These are phyloP conservation scores for Arion vulgaris DNA, from an alignment of 1,140 invertebrate species.

Conservation along the genomic window DNA sequence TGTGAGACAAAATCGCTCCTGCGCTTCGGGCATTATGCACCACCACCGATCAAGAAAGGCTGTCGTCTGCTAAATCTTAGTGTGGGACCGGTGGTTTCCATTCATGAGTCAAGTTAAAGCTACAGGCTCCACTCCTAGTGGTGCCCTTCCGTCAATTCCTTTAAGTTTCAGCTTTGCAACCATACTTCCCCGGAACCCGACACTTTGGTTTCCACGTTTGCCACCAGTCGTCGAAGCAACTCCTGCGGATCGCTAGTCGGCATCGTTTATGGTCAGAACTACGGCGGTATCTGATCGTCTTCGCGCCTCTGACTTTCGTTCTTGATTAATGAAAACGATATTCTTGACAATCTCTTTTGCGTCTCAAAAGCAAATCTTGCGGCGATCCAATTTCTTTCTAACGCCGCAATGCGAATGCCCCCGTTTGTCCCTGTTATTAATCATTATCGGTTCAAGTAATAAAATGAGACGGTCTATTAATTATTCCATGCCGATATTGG, in stretches of 20 bases:
- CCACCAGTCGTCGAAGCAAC: slow-evolving; percentile 57
- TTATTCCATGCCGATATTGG: no score
- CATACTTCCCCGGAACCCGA: background rate
- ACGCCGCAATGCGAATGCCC: background rate
- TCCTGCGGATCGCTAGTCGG: slow-evolving; percentile 82
- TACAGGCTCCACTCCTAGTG: slow-evolving; percentile 77
- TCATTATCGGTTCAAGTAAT: no score
- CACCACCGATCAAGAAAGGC: no score
- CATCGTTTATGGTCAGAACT: slow-evolving; percentile 90
- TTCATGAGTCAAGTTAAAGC: slow-evolving; percentile 94
- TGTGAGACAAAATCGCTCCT: no score
- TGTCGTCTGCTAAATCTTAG: no score
- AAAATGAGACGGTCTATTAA: no score
- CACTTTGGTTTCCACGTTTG: no score
- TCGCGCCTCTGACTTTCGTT: slow-evolving; percentile 88
- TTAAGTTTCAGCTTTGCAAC: background rate
- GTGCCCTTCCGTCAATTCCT: background rate
- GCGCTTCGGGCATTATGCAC: no score
- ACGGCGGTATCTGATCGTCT: slow-evolving; percentile 88
- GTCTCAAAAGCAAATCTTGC: slow-evolving; percentile 83
- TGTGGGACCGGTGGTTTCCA: slow-evolving; percentile 88
- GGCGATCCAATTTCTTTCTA: slow-evolving; percentile 76
- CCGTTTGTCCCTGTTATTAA: no score
- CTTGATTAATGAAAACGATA: slow-evolving; percentile 89
- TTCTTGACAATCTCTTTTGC: slow-evolving; percentile 88